Percentiles rank a stretch among this genome's conserved stretches.
phyloP scores from a whole-genome alignment of 2,888 invertebrate genomes.

The Himalopsyche tibetana region DNA sequence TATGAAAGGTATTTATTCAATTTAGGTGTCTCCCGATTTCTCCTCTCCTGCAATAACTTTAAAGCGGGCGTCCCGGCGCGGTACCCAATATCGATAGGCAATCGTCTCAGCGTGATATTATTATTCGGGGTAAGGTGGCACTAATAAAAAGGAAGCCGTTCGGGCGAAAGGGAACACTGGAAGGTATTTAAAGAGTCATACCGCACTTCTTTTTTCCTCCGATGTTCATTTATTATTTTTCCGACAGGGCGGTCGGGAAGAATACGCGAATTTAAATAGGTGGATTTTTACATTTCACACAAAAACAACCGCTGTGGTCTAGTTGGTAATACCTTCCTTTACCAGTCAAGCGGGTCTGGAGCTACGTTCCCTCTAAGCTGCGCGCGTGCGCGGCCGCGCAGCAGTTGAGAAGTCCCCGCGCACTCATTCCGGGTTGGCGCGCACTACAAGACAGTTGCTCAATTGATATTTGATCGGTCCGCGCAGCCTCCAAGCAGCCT shows the following conservation, averaged over 20 bases:
- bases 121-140: constrained; percentile 20
- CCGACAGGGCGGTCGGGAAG: not conserved
- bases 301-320: too few species aligned
- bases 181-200: constrained; percentile 65
- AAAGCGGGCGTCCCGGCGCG: constrained; percentile 56
- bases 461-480: too few species aligned
- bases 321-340: too few species aligned
- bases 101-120: constrained; percentile 48
- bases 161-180: constrained; percentile 61
- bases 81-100: constrained; percentile 62
- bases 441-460: too few species aligned
- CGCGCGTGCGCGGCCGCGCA: too few species aligned
- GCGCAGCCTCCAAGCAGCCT: too few species aligned
- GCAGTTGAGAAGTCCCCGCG: too few species aligned
- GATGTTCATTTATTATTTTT: constrained; percentile 65
- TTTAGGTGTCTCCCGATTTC: constrained; percentile 23
- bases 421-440: too few species aligned
- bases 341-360: too few species aligned
- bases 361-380: too few species aligned
- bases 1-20: not conserved
- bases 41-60: constrained; percentile 59
- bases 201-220: constrained; percentile 65
- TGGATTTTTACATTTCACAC: too few species aligned
- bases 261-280: too few species aligned
- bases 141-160: constrained; percentile 55